Evolutionary conservation across 2,888 invertebrate genomes (phyloP), one percentile per base, ranked within the genome.

Genomic region (Yponomeuta sedellus): DNA sequence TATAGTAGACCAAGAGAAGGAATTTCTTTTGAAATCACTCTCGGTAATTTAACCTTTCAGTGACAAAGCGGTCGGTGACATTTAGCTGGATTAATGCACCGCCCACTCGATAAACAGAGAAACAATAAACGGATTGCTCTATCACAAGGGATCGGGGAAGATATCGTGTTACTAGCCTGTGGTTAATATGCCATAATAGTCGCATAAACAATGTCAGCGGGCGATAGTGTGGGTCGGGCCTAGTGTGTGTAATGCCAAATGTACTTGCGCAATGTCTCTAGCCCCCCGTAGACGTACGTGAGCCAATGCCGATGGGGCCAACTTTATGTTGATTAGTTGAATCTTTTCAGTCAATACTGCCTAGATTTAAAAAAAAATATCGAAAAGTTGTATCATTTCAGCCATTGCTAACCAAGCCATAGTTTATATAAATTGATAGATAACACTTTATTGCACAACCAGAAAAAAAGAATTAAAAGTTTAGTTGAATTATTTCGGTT

Each of bases 11-110:
- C 71, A 69, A 64, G 71, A 63, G 70, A 66, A 67, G 69, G 73
- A 74, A 73, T 72, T 72, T 71, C 69, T 67, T 59, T 69, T 65
- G 69, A 68, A 69, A 70, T 70, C 66, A 67, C 68, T 68, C 65
- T 11, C 40, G 44, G 61, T 40, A 11, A 69, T 64, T 61, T 52
- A 28, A 67, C 69, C 62, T 64, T 64, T 64, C 34, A 11, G 28
- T 57, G 64, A 64, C 56, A 25, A 57, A 56, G 25, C 52, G 19
- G 39, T 56, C 62, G 39, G 28, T 52, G 64, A 64, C 64, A 34
- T 56, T 25, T 25, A 34, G 6, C 19, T 57, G 12, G 56, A 34
- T 64, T 28, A 28, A n/a, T n/a, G 57, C 11, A 56, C 20, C 64
- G 64, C 64, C 64, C 57, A 64, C 64, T 56, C 56, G 25, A 56